Percentiles rank a stretch among this genome's conserved stretches.
Conservation (phyloP, 2,888 invertebrate genomes). For the Drosophila nr. perissopoda region DNA sequence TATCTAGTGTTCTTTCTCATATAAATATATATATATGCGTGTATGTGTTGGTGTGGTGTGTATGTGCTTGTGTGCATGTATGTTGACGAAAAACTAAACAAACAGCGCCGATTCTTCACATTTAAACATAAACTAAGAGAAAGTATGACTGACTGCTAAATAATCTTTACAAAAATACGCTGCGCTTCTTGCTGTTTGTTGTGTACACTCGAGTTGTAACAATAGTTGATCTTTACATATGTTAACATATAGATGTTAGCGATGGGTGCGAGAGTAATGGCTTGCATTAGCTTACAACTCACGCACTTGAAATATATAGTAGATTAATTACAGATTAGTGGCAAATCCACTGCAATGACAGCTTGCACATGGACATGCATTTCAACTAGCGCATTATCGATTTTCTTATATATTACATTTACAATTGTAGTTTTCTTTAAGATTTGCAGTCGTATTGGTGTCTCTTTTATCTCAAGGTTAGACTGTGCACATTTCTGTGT, state of each 20-base stretch:
- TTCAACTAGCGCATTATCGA: constrained; percentile 58
- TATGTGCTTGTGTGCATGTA: constrained; percentile 14
- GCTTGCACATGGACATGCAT: constrained; percentile 52
- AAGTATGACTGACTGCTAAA: constrained; percentile 62
- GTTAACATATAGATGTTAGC: constrained; percentile 29
- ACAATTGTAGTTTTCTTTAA: constrained; percentile 53
- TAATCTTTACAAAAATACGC: constrained; percentile 53
- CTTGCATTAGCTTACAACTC: constrained; percentile 62
- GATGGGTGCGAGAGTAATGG: constrained; percentile 42
- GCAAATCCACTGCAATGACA: constrained; percentile 52
- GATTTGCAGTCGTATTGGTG: constrained; percentile 54
- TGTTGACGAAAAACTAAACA: constrained; percentile 50
- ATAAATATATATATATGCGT: constrained; percentile 48
- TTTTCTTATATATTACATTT: constrained; percentile 59
- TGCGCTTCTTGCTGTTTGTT: constrained; percentile 23
- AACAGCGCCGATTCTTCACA: constrained; percentile 47
- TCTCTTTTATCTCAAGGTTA: constrained; percentile 41
- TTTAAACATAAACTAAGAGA: constrained; percentile 56
- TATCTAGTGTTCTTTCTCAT: constrained; percentile 27
- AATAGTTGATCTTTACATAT: constrained; percentile 59
- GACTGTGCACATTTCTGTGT: constrained; percentile 54
- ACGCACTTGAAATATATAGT: constrained; percentile 60
- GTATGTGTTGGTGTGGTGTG: constrained; percentile 26
- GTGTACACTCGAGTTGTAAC: constrained; percentile 34
- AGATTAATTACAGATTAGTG: constrained; percentile 67